Base-by-base conservation (phyloP, 2,888 invertebrate species). In the Odontomyia ornata region DNA sequence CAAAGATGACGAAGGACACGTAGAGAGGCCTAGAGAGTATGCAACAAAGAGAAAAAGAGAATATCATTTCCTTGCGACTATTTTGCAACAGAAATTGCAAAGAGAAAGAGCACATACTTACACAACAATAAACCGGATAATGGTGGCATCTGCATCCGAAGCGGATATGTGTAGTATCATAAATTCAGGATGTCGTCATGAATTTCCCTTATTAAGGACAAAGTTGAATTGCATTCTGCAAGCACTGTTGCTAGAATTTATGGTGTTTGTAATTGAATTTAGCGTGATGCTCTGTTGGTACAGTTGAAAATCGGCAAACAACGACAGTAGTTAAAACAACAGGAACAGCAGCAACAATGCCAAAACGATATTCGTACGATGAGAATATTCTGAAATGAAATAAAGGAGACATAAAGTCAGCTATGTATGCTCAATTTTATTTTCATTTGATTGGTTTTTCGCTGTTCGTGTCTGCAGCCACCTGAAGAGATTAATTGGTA, bases 161-260 rank as follows among this genome's bases (percentile, higher is more conserved):
- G 11, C 64, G 64, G 28, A 64, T 64, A 30, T 64, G 64, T 64
- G 64, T 30, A 28, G 64, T 15, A 64, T 64, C 64, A 64, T 64
- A 64, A 64, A 64, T 64, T 28, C 64, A 64, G 64, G 64, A 64
- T 64, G 64, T 64, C 64, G 27, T 64, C 64, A 64, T 64, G 64
- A 64, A 64, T 64, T 64, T 64, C 64, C 30, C 64, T 64, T 64
- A 64, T 64, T 64, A 64, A 64, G 64, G 64, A 64, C 64, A 64
- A 64, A 64, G 64, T 64, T 64, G 64, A 64, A 64, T 28, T 64
- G 64, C 64, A 64, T 64, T 64, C 30, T 30, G n/a, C 21, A 15
- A n/a, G 64, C 27, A 64, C 28, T 64, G 64, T 64, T 64, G 64
- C 23, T 64, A 23, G 21, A 64, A 64, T 64, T 64, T 64, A 64